Evolutionary conservation across 1,140 invertebrate species (phyloP).

Genomic region (Lanistes nyassanus): DNA sequence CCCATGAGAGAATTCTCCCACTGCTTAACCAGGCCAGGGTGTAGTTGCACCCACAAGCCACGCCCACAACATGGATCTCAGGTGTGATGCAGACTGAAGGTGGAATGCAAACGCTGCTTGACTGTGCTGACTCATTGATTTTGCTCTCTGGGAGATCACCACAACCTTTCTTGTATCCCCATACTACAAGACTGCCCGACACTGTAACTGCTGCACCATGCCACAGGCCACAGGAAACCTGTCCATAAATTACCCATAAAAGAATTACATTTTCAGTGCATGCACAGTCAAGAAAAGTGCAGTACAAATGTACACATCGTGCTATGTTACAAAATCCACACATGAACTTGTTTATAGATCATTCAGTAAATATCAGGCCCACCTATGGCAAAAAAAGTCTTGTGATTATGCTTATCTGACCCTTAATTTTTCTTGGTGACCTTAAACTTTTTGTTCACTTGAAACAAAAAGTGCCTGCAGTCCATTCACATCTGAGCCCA

Average conservation of each 20-base stretch:
- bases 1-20: slow-evolving; percentile 41
- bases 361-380: too few relatives aligned
- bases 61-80: slow-evolving; percentile 13
- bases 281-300: neutral
- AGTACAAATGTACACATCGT: neutral
- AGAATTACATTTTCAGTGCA: neutral
- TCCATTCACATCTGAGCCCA: too few relatives aligned
- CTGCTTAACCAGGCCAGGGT: slow-evolving; percentile 39
- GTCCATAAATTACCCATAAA: neutral
- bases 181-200: slow-evolving; percentile 29
- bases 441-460: too few relatives aligned
- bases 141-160: slow-evolving; percentile 15
- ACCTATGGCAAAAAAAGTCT: too few relatives aligned
- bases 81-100: slow-evolving; percentile 11
- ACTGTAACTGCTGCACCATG: slow-evolving; percentile 39
- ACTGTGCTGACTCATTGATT: neutral
- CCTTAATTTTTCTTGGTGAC: too few relatives aligned
- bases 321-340: neutral
- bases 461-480: too few relatives aligned
- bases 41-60: slow-evolving; percentile 46
- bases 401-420: too few relatives aligned
- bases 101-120: neutral
- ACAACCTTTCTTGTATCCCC: slow-evolving; percentile 40
- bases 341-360: neutral
- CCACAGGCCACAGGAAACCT: slow-evolving; percentile 48